Conservation (phyloP, 1,140 invertebrate genomes). For the Potamilus streckersoni region DNA sequence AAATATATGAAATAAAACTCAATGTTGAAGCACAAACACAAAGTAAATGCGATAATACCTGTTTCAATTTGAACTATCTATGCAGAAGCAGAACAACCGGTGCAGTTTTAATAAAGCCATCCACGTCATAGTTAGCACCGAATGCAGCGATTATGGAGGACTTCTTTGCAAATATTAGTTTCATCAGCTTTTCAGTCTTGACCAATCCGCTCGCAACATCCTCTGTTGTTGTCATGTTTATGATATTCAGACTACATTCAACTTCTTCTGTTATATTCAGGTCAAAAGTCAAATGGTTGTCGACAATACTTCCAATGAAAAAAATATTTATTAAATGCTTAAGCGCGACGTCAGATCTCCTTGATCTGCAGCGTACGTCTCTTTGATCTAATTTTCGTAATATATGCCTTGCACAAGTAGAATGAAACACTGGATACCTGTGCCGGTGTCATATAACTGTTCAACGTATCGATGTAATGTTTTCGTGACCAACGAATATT, state of each 20-base stretch:
- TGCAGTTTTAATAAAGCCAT: constrained; percentile 8
- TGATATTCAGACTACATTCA: background rate
- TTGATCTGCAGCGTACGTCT: background rate
- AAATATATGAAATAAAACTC: no score
- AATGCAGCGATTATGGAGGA: background rate
- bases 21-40: no score
- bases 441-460: background rate
- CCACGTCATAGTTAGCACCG: constrained; percentile 7
- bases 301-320: background rate
- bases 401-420: background rate
- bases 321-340: background rate
- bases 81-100: background rate
- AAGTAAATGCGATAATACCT: background rate
- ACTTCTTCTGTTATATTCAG: background rate
- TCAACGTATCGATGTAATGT: background rate
- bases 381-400: background rate
- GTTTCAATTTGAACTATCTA: background rate
- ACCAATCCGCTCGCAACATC: background rate
- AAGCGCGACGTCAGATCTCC: background rate
- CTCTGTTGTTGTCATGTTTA: background rate
- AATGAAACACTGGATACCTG: background rate
- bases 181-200: background rate
- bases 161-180: background rate
- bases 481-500: background rate
- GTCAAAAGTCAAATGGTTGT: background rate